Evolutionary conservation across 2,113 vertebrate genomes (phyloP).

Genomic region (Calyptommatus sinebrachiatus): DNA sequence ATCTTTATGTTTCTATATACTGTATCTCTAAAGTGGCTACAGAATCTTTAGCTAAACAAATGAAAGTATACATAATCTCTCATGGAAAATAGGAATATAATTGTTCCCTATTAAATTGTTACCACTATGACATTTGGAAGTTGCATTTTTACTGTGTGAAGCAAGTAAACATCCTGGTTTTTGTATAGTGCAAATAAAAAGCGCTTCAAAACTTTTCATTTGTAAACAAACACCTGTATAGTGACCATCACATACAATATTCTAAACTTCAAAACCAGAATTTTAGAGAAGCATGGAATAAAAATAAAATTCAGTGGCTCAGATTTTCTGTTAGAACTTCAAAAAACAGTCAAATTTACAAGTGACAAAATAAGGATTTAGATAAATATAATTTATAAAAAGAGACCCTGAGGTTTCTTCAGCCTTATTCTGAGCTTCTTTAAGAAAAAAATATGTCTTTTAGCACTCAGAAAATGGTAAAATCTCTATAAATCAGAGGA

Average conservation of each 20-base stretch:
- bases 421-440: neutral
- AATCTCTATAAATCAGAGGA: neutral
- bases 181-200: neutral
- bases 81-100: neutral
- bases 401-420: neutral
- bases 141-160: neutral
- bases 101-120: neutral
- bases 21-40: neutral
- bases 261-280: neutral
- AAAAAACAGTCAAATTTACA: neutral
- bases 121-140: neutral
- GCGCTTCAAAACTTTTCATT: neutral
- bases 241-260: neutral
- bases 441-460: neutral
- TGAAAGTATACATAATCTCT: neutral
- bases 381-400: neutral
- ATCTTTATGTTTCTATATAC: neutral
- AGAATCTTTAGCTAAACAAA: neutral
- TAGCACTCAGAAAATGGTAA: neutral
- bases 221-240: neutral
- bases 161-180: neutral
- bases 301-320: neutral
- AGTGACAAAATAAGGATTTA: neutral
- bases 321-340: neutral
- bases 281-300: neutral